Base-by-base conservation (phyloP, 2,797 vertebrate species). In the Sebastes cheni region DNA sequence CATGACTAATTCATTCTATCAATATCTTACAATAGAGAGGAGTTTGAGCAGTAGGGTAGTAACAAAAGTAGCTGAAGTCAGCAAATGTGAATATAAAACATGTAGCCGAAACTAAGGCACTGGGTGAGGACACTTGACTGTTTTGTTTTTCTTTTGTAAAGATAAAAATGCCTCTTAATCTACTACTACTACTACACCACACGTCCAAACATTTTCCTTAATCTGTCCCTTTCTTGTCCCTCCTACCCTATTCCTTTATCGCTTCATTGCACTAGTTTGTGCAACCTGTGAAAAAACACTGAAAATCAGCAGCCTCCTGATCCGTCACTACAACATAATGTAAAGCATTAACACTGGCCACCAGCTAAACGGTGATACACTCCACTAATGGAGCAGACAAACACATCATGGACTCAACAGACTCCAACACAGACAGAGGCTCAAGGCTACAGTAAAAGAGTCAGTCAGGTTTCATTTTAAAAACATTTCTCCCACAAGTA, bases 241-340 rank as follows among this genome's bases (percentile, higher is more conserved):
- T 39, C 16, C 39, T 36, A 16, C 2, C 14, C 39, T 23, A 64
- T 22, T 52, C 61, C 32, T 50, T 72, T 70, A 83, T 71, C 55
- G 61, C 20, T 10, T 42, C 68, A 66, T 80, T 71, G 29, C 34
- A 55, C 29, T 23, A 25, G 58, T 83, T 23, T 64, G 27, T 34
- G 58, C n/a, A 71, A 39, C 80, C 56, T 67, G 36, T 68, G 13
- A 22, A 52, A 85, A 85, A 59, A 58, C 27, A 25, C 25, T 10
- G 61, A 52, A 68, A 50, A 55, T 10, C 22, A 67, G n/a, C 7
- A 30, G 30, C 30, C 29, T 60, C 14, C 54, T 67, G 23, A 61
- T 50, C 22, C 23, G n/a, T 75, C 5, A 6, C 4, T 72, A 46
- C 1, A 32, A 32, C 29, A 27, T 25, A 55, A 64, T 34, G 14